Conservation (phyloP, 2,113 vertebrate genomes). For the Neodon shergylaensis region DNA sequence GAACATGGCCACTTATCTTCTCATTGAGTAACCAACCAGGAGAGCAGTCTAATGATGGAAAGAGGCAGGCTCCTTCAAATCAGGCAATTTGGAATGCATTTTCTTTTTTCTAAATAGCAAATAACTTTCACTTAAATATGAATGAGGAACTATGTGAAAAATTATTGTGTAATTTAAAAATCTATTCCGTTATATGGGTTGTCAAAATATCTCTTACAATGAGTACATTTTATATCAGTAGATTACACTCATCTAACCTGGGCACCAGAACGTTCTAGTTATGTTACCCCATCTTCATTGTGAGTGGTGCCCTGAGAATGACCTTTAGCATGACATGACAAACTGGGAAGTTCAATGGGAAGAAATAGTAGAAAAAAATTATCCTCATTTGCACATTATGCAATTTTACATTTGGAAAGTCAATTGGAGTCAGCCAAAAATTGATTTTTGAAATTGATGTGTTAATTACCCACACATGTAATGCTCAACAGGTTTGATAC, state of each 20-base stretch:
- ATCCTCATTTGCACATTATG: background rate
- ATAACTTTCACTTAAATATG: background rate
- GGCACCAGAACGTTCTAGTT: background rate
- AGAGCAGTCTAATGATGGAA: background rate
- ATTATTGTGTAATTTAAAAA: background rate
- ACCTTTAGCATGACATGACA: background rate
- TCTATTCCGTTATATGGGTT: background rate
- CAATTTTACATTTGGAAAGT: conserved; percentile 13
- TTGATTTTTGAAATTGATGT: background rate
- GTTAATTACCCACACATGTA: background rate
- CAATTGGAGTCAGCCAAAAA: background rate
- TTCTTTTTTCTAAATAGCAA: background rate
- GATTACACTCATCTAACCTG: background rate
- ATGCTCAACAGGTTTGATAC: background rate
- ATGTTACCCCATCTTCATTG: background rate
- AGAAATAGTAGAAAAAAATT: background rate
- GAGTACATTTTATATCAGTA: background rate
- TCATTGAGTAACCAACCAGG: background rate
- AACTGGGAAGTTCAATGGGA: background rate
- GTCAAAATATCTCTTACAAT: background rate
- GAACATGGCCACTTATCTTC: background rate
- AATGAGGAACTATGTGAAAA: conserved; percentile 3
- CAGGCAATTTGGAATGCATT: background rate
- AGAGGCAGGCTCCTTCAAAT: background rate
- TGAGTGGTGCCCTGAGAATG: background rate